phyloP scores from a whole-genome alignment of 2,888 invertebrate species.

The Chrysotoxum bicinctum region DNA sequence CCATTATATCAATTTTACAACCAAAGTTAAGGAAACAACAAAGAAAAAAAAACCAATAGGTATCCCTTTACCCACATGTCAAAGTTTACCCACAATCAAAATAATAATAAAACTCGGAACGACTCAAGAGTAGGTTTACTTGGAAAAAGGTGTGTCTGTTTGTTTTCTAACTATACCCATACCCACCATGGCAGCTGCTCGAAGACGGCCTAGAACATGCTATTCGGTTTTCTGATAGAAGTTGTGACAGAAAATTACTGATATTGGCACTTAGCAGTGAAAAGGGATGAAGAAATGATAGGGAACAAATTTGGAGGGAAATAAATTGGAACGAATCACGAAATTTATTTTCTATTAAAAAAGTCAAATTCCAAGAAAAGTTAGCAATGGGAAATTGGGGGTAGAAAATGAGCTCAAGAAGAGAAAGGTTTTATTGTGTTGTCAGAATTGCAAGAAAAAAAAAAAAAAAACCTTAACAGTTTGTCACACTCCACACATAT shows the following conservation, averaged over 20 bases:
- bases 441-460: background rate
- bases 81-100: slow-evolving; percentile 19
- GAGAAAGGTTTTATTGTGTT: background rate
- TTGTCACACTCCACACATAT: background rate
- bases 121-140: background rate
- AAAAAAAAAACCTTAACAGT: background rate
- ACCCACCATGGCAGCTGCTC: background rate
- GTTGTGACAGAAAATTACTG: background rate
- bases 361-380: background rate
- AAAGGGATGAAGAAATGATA: background rate
- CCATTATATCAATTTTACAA: slow-evolving; percentile 1
- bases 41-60: background rate
- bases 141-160: slow-evolving; percentile 59
- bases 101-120: slow-evolving; percentile 32
- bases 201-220: slow-evolving; percentile 27
- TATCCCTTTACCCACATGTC: slow-evolving; percentile 2
- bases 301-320: background rate
- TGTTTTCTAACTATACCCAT: slow-evolving; percentile 5
- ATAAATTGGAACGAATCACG: slow-evolving; percentile 3
- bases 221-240: slow-evolving; percentile 10
- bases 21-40: background rate
- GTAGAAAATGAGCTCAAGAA: background rate
- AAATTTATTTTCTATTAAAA: background rate
- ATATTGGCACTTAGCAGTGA: background rate
- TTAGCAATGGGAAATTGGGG: background rate